Evolutionary conservation across 2,113 vertebrate species (phyloP), one percentile per base, ranked within the genome.

Genomic region (Paraplagusia blochii): DNA sequence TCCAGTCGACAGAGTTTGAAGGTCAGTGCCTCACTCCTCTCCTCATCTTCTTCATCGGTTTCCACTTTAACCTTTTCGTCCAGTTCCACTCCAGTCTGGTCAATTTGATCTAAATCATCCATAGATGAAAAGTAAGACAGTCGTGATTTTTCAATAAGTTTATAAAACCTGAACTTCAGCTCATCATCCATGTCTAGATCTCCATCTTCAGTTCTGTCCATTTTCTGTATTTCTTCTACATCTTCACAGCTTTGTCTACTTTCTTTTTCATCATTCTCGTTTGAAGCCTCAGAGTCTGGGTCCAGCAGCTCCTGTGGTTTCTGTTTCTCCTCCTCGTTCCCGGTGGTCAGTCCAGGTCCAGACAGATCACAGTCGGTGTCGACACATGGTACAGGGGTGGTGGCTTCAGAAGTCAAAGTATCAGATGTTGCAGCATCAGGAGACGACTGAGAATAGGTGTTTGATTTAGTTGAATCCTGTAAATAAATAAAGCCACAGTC

Each of bases 401-500:
- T 19, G 2, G 62, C 59, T 40, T 54, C 84, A 13, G 85, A 88
- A 11, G 70, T 87, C 56, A 85, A n/a, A 12, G 82, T 81, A 56
- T 86, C 80, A 13, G 87, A 77, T 9, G 81, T 87, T 51, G 59
- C 52, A 14, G 69, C 52, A 7, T 85, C 83, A 57, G 77, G 74
- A 0, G 51, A 14, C 35, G 53, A 42, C 4, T 49, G 46, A 1
- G 36, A 67, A 7, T 22, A n/a, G 16, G 38, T 17, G 18, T 58
- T 62, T 36, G 18, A 66, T 53, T 62, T 65, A 19, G 65, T 75
- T 56, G 60, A 66, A 56, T 86, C 82, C 89, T 90, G 77, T 44
- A 67, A 13, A 9, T 8, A 52, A 55, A n/a, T 45, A 52, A n/a
- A 9, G 7, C 8, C 3, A 17, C 8, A 19, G 18, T 52, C 17